Percentiles rank a stretch among this genome's conserved stretches.
Conservation (phyloP, 2,113 vertebrate species). For the Erythrolamprus reginae region DNA sequence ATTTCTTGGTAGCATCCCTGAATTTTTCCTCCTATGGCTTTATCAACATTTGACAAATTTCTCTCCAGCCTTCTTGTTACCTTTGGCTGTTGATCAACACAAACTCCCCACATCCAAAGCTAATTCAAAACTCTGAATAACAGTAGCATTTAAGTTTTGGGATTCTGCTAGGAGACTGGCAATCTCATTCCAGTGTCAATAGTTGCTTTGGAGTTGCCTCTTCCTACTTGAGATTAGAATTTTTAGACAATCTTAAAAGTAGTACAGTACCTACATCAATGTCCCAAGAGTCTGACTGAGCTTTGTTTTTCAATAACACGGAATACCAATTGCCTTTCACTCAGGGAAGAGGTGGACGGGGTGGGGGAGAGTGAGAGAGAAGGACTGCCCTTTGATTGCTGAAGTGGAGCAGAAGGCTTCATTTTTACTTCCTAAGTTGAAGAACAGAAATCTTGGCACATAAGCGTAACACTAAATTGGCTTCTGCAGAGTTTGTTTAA, state of each 20-base stretch:
- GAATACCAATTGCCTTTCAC: slow-evolving; percentile 27
- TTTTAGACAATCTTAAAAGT: slow-evolving; percentile 47
- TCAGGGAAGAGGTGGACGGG: slow-evolving; percentile 28
- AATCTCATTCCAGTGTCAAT: slow-evolving; percentile 63
- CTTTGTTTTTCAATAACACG: slow-evolving; percentile 17
- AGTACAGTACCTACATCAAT: slow-evolving; percentile 46
- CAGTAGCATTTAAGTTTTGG: slow-evolving; percentile 68
- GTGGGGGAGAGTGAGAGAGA: background rate
- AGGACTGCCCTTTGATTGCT: background rate
- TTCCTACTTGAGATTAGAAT: slow-evolving; percentile 49
- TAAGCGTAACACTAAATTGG: slow-evolving; percentile 41
- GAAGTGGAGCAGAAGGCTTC: slow-evolving; percentile 43
- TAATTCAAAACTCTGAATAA: slow-evolving; percentile 66
- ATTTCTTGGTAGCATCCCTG: slow-evolving; percentile 35
- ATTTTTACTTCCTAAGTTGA: slow-evolving; percentile 49
- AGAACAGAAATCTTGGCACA: slow-evolving; percentile 44
- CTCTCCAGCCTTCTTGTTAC: slow-evolving; percentile 62
- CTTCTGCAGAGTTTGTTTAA: slow-evolving; percentile 54
- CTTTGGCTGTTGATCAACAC: slow-evolving; percentile 67
- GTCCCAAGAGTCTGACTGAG: slow-evolving; percentile 41
- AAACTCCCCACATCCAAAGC: slow-evolving; percentile 67
- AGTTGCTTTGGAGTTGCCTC: slow-evolving; percentile 57
- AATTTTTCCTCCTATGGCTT: slow-evolving; percentile 52
- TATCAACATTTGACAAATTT: slow-evolving; percentile 66
- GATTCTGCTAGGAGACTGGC: slow-evolving; percentile 54